Evolutionary conservation across 2,888 invertebrate genomes (phyloP).

Genomic region (Luperina testacea): DNA sequence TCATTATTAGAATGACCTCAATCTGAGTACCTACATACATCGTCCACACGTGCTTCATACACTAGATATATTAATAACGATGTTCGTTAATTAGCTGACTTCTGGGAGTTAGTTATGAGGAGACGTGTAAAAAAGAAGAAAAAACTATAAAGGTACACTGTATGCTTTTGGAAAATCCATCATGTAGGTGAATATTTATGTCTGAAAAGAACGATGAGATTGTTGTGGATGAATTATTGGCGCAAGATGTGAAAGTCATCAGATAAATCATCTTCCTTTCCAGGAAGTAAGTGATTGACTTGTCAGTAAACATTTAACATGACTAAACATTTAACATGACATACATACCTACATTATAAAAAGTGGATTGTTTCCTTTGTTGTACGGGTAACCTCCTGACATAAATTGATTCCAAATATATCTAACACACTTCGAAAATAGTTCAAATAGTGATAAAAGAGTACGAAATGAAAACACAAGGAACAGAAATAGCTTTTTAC

Average conservation of each 20-base stretch:
- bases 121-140: not conserved
- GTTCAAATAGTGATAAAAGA: constrained; percentile 27
- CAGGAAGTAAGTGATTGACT: constrained; percentile 20
- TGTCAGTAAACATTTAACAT: not conserved
- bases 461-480: constrained; percentile 9
- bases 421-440: constrained; percentile 30
- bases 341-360: not conserved
- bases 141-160: not conserved
- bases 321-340: no score
- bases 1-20: constrained; percentile 55
- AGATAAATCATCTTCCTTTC: constrained; percentile 8
- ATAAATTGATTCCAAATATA: constrained; percentile 40
- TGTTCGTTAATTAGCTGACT: not conserved
- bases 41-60: constrained; percentile 14
- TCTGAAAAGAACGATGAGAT: not conserved
- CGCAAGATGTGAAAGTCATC: no score
- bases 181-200: not conserved
- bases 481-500: constrained; percentile 28
- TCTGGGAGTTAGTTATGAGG: not conserved
- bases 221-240: not conserved
- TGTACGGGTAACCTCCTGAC: constrained; percentile 23
- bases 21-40: constrained; percentile 15
- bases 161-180: not conserved
- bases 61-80: not conserved
- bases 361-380: constrained; percentile 1